A percentile compares a stretch with the other conserved stretches of the same genome.
Conservation (phyloP, 2,888 invertebrate species). For the Cantharis flavilabris region DNA sequence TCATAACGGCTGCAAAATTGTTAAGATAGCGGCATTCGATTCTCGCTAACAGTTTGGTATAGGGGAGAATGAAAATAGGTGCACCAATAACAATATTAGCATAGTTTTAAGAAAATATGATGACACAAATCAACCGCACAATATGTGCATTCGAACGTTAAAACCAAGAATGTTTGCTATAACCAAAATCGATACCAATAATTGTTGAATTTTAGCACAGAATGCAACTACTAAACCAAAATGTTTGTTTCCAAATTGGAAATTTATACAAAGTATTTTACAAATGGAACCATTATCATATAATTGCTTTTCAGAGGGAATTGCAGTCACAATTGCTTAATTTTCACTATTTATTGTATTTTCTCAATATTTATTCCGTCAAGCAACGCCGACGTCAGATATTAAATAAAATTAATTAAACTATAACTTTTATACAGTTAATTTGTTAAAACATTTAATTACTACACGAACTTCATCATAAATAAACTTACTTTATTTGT, state of each 20-base stretch:
- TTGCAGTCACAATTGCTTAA: not conserved
- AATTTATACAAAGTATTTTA: not conserved
- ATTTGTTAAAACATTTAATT: not conserved
- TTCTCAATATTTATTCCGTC: not conserved
- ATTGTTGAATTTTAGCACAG: not conserved
- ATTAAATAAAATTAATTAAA: not conserved
- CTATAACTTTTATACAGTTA: not conserved
- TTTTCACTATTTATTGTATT: not conserved
- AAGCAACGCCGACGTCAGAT: not conserved
- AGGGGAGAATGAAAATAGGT: constrained; percentile 7
- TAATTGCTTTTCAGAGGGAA: not conserved
- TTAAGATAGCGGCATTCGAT: constrained; percentile 16
- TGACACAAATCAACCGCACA: constrained; percentile 28
- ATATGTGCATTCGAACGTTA: constrained; percentile 26
- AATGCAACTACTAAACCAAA: not conserved
- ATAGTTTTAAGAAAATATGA: constrained; percentile 18
- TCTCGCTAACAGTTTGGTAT: constrained; percentile 1
- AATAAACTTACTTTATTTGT: not conserved
- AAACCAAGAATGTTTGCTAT: constrained; percentile 15
- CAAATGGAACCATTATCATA: not conserved
- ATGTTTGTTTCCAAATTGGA: not conserved
- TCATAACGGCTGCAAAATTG: constrained; percentile 25
- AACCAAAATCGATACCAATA: not conserved
- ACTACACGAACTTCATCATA: not conserved
- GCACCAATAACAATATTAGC: constrained; percentile 29